Base-by-base conservation (phyloP, 2,113 vertebrate species). In the Sorex fumeus region DNA sequence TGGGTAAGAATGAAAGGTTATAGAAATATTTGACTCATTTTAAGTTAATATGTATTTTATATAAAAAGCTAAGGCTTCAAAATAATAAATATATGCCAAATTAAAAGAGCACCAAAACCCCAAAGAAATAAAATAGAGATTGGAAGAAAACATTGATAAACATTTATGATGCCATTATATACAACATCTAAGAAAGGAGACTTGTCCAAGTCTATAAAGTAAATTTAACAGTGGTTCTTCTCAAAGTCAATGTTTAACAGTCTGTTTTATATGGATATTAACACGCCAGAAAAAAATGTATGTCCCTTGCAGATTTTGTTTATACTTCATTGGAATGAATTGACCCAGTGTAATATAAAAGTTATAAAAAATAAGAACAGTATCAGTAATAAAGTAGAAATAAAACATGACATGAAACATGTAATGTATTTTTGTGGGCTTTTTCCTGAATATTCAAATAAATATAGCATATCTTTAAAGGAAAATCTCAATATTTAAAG, bases 301-400 rank as follows among this genome's bases (percentile, higher is more conserved):
- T 50, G 2, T 87, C 6, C 34, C 11, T 72, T 71, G 9, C 60
- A 8, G 19, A 74, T 89, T 88, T 91, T 7, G 12, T 36, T 81
- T 93, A 64, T 57, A 88, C 47, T 78, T 78, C 50, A 80, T 0
- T 67, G 34, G 28, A 81, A 83, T 32, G 47, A 3, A 3, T 23
- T 79, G 66, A 19, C 57, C 45, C 30, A 67, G 64, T 90, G 78
- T 95, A 69, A 87, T 34, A 83, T 83, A 60, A 78, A 94, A 83
- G 8, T 6, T 4, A 21, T 67, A 40, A 4, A 40, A 83, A 88
- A 78, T 57, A 4, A 77, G 60, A 84, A 81, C 6, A 47, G 71
- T 81, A 66, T 28, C 12, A 88, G 71, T 81, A 45, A 25, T 53
- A 28, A 79, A 47, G 13, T 71, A 71, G 32, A 57, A 62, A 32